Evolutionary conservation across 2,113 vertebrate species (phyloP), one percentile per base, ranked within the genome.

Genomic region (Hippopotamus amphibius): DNA sequence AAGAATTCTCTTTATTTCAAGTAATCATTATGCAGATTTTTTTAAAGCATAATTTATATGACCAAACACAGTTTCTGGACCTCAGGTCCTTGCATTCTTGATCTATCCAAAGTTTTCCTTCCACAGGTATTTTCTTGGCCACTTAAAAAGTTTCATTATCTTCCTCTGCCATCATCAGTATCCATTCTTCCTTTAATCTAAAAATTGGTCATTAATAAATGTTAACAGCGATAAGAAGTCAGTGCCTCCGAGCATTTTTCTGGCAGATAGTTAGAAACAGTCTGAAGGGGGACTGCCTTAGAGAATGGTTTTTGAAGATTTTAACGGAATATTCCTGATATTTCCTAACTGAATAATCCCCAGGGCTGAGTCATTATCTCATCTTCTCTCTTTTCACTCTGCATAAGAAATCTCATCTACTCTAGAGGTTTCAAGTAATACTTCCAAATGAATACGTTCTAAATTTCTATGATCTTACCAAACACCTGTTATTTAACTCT

Each of bases 181-280:
- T 87, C 21, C 19, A 46, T 77, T 95, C 68, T 74, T 81, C 33
- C 69, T 80, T 94, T 87, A 87, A 69, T 94, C 50, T 87, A 90
- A 97, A 94, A 88, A 84, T 16, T 76, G 14, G 19, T 83, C 50
- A 92, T 92, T 83, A 95, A 80, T 90, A 90, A 90, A 57, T 79
- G 21, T 43, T 87, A 84, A 94, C 66, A 50, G 4, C 28, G 30
- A 50, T 88, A 93, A 89, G 59, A 87, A 90, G 68, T 92, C 26
- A 87, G 0, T 43, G 7, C 66, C 30, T 96, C n/a, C 69, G n/a
- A 93, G 12, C n/a, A 13, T 50, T 22, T 17, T 80, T 92, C 50
- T 90, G 59, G 65, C 71, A 77, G 50, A 41, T 63, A 57, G 74
- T 72, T 90, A 71, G n/a, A 85, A 85, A 46, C 22, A 55, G 0